phyloP scores from a whole-genome alignment of 2,113 vertebrate species.

The Rattus rattus region DNA sequence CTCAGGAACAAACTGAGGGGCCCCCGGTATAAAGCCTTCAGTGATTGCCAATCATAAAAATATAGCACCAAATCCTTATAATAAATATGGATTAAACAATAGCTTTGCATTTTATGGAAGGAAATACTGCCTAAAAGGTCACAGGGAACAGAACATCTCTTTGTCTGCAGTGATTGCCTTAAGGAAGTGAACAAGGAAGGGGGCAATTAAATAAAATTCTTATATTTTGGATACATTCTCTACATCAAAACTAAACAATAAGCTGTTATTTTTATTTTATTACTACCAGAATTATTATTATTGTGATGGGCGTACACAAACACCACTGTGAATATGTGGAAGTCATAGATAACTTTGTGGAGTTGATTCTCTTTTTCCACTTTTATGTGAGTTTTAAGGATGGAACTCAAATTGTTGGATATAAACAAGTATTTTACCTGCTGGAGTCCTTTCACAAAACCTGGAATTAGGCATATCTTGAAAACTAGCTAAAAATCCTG shows the following conservation, averaged over 20 bases:
- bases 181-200: not conserved
- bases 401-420: not conserved
- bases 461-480: not conserved
- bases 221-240: not conserved
- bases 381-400: not conserved
- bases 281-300: not conserved
- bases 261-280: not conserved
- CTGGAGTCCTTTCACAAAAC: too few relatives aligned
- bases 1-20: not conserved
- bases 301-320: not conserved
- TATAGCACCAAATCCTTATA: not conserved
- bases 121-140: not conserved
- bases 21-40: not conserved
- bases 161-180: not conserved
- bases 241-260: not conserved
- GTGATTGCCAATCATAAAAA: not conserved
- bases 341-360: not conserved
- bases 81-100: not conserved
- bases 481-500: not conserved
- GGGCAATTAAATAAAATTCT: not conserved
- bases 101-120: not conserved
- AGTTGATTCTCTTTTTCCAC: not conserved
- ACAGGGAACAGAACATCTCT: not conserved
- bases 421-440: not conserved
- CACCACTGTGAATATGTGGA: not conserved